Conservation (phyloP, 2,113 vertebrate species). For the Gavia stellata region DNA sequence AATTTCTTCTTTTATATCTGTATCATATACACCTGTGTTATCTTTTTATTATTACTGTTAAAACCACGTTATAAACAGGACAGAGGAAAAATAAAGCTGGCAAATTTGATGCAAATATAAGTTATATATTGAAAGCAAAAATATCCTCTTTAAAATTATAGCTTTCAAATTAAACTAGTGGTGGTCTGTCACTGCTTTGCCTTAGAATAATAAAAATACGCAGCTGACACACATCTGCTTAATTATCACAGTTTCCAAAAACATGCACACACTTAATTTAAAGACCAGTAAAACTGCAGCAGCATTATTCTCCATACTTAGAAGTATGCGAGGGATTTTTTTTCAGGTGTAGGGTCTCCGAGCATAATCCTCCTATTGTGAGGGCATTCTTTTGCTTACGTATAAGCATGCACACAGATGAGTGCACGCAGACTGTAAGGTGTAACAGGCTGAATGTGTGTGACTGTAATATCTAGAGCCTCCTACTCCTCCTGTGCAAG, state of each 20-base stretch:
- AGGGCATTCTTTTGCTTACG: background rate
- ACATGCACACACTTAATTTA: accelerated
- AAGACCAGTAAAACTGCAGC: background rate
- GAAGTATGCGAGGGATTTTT: background rate
- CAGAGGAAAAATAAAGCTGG: background rate
- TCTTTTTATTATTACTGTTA: background rate
- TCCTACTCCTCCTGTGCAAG: background rate
- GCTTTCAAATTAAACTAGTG: background rate
- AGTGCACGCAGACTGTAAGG: accelerated
- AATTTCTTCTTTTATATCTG: background rate
- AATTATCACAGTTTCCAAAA: background rate
- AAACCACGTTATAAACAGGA: background rate
- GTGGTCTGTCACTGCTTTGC: background rate
- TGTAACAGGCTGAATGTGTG: too few relatives aligned
- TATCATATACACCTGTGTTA: background rate
- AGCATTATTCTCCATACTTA: background rate
- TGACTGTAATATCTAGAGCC: background rate
- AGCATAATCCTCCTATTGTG: background rate
- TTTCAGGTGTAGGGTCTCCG: background rate
- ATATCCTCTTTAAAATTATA: background rate
- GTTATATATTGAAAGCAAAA: background rate
- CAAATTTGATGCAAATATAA: background rate
- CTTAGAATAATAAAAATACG: background rate
- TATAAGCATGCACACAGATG: accelerated
- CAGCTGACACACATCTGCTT: background rate